These are phyloP conservation scores for Sarcophaga caerulescens DNA, from an alignment of 2,888 invertebrate genomes.

Conservation along the genomic window DNA sequence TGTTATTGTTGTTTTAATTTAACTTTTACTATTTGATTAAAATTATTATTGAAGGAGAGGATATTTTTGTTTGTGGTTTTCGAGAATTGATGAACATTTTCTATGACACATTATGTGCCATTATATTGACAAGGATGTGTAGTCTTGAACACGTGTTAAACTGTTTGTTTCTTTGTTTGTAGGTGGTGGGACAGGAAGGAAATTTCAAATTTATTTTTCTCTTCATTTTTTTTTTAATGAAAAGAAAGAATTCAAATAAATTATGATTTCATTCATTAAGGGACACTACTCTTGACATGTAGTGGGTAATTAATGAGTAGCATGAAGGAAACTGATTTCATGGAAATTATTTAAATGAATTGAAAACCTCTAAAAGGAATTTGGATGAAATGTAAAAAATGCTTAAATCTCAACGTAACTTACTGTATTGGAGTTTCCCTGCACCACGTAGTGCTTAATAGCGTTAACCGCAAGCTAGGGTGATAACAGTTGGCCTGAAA, in stretches of 20 bases:
- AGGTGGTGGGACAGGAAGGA: neutral
- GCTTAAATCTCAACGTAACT: no score
- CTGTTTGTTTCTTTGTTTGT: constrained; percentile 9
- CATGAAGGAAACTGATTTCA: neutral
- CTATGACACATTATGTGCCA: constrained; percentile 52
- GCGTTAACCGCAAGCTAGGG: no score
- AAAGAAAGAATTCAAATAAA: constrained; percentile 24
- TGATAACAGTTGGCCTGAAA: no score
- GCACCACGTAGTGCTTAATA: no score
- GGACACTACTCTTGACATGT: neutral
- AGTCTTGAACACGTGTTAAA: constrained; percentile 38
- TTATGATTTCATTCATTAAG: constrained; percentile 46
- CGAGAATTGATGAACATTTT: constrained; percentile 51
- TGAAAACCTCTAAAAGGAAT: no score
- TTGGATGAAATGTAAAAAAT: no score
- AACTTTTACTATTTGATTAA: constrained; percentile 59
- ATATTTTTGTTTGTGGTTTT: constrained; percentile 58
- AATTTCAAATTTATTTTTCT: constrained; percentile 50
- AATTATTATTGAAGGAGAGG: constrained; percentile 54
- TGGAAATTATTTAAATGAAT: neutral
- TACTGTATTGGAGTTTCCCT: no score
- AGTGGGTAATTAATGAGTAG: neutral
- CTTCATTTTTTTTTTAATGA: neutral
- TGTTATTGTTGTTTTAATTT: constrained; percentile 43
- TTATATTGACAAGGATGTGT: neutral